Percentiles rank a stretch among this genome's conserved stretches.
These are phyloP conservation scores for Enteromius mattozi DNA, from an alignment of 2,797 vertebrate genomes.

Conservation along the genomic window DNA sequence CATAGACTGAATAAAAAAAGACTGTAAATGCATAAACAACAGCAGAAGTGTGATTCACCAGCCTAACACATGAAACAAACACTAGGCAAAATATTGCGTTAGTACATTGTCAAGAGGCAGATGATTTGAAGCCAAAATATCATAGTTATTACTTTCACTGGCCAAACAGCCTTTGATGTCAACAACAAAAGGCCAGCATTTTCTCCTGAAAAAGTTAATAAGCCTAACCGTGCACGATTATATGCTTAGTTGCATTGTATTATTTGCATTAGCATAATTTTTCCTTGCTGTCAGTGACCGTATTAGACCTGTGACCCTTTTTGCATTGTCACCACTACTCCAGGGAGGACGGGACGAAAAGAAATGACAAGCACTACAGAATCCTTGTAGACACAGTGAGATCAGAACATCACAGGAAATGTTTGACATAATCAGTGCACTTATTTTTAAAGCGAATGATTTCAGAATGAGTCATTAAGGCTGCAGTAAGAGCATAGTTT, in stretches of 20 bases:
- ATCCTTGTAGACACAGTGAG: not conserved
- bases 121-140: not conserved
- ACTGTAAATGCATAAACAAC: not conserved
- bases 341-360: conserved; percentile 20
- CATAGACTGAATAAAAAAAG: not conserved
- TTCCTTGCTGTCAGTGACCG: not conserved
- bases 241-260: not conserved
- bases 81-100: not conserved
- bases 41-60: conserved; percentile 1
- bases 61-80: not conserved
- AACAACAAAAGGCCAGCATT: not conserved
- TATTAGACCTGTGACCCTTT: conserved; percentile 3
- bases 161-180: not conserved
- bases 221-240: not conserved
- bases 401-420: not conserved
- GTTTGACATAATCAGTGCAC: conserved; percentile 29
- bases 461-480: conserved; percentile 31
- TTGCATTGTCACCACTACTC: conserved; percentile 8
- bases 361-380: not conserved
- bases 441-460: conserved; percentile 33
- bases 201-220: not conserved
- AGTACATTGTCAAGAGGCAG: not conserved
- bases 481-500: conserved; percentile 32
- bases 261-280: conserved; percentile 12
- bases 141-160: not conserved